A percentile compares a stretch with the other conserved stretches of the same genome.
Conservation (phyloP, 2,113 vertebrate species). For the Marmota monax region DNA sequence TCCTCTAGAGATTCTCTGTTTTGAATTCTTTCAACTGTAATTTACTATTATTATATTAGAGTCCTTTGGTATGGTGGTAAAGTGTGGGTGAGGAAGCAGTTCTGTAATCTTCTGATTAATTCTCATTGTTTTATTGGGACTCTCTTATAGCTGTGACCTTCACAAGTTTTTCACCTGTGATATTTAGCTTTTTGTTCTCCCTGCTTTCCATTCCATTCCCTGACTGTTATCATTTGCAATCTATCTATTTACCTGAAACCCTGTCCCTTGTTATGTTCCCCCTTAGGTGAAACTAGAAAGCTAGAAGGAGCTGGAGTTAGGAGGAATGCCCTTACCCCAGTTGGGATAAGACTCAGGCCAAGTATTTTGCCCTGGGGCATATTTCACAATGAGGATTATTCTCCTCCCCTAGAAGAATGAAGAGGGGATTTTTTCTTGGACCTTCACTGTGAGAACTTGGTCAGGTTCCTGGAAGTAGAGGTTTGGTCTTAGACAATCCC, state of each 20-base stretch:
- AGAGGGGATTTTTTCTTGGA: slow-evolving; percentile 42
- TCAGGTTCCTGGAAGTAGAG: slow-evolving; percentile 27
- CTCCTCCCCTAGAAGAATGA: not conserved
- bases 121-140: slow-evolving; percentile 27
- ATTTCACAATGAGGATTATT: slow-evolving; percentile 60
- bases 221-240: not conserved
- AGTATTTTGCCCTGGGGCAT: slow-evolving; percentile 73
- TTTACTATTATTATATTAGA: not conserved
- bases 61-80: not conserved
- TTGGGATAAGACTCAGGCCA: slow-evolving; percentile 1
- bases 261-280: not conserved
- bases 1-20: slow-evolving; percentile 31
- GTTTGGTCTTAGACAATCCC: not conserved
- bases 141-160: slow-evolving; percentile 29
- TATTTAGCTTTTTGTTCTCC: slow-evolving; percentile 20
- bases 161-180: not conserved
- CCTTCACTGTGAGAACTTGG: slow-evolving; percentile 37
- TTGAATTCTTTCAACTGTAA: slow-evolving; percentile 29
- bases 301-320: not conserved
- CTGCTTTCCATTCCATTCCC: not conserved
- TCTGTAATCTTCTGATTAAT: slow-evolving; percentile 49
- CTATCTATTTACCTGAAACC: slow-evolving; percentile 49
- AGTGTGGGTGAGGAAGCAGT: not conserved
- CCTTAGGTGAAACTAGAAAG: slow-evolving; percentile 26
- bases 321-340: slow-evolving; percentile 61